These are phyloP conservation scores for Drosophila virilis DNA, from an alignment of 1,140 invertebrate species.

Conservation along the genomic window DNA sequence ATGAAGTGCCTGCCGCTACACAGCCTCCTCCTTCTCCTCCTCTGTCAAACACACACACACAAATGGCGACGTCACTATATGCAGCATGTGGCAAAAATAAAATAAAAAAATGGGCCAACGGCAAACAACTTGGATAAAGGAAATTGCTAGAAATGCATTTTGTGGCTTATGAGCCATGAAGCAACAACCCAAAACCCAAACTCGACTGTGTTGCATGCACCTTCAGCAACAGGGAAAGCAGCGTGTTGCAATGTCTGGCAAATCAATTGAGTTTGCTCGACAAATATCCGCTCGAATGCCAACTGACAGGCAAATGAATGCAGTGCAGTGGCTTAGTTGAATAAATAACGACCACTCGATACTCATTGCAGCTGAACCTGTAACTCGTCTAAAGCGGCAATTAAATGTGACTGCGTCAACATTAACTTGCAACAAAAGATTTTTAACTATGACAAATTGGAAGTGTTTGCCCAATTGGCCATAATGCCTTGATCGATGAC, in stretches of 20 bases:
- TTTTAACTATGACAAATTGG: slow-evolving; percentile 65
- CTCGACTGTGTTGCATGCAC: slow-evolving; percentile 15
- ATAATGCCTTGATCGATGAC: slow-evolving; percentile 65
- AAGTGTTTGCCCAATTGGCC: slow-evolving; percentile 67
- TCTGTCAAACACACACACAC: background rate
- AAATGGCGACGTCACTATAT: slow-evolving; percentile 59
- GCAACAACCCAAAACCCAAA: slow-evolving; percentile 31
- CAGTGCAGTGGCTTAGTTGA: slow-evolving; percentile 22
- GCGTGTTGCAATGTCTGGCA: slow-evolving; percentile 28
- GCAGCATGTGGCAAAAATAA: slow-evolving; percentile 70
- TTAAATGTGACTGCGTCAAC: slow-evolving; percentile 50
- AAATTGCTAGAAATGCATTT: slow-evolving; percentile 79
- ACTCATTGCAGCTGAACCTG: background rate
- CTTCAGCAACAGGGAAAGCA: slow-evolving; percentile 13
- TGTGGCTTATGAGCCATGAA: slow-evolving; percentile 67
- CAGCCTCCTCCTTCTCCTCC: background rate
- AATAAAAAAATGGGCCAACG: slow-evolving; percentile 75
- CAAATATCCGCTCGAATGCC: slow-evolving; percentile 71
- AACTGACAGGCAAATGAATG: slow-evolving; percentile 58
- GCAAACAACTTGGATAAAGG: slow-evolving; percentile 52
- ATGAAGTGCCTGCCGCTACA: slow-evolving; percentile 37
- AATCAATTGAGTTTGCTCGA: slow-evolving; percentile 75
- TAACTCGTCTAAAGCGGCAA: slow-evolving; percentile 21
- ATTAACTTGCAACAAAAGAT: slow-evolving; percentile 39
- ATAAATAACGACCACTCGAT: slow-evolving; percentile 16